Evolutionary conservation across 2,888 invertebrate genomes (phyloP).

Genomic region (Endomychus coccineus): DNA sequence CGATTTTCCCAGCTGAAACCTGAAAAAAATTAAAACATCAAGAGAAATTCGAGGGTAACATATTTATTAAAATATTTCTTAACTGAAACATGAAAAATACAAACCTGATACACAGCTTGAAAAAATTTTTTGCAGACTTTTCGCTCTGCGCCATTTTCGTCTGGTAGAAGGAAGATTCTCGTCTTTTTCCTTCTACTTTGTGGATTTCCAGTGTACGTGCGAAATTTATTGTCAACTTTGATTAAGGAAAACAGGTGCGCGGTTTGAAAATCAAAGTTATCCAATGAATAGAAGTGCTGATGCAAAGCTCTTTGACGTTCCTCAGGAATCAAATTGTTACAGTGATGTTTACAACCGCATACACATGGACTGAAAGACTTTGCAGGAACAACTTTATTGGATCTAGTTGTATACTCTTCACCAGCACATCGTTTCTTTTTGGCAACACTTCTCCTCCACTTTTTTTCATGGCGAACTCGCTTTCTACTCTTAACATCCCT

Average conservation of each 20-base stretch:
- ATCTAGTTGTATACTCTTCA: conserved; percentile 4
- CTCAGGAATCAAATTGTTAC: conserved; percentile 2
- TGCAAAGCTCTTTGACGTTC: conserved; percentile 3
- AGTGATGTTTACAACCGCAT: conserved; percentile 3
- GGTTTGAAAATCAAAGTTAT: conserved; percentile 1
- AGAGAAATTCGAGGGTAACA: too few relatives aligned
- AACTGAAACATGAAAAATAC: too few relatives aligned
- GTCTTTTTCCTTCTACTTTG: conserved; percentile 3
- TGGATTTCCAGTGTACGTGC: conserved; percentile 5
- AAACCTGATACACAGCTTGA: conserved; percentile 1
- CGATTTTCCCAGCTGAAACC: too few relatives aligned
- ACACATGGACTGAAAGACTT: conserved; percentile 3
- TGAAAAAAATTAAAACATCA: too few relatives aligned
- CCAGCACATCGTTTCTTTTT: conserved; percentile 7
- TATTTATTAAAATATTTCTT: too few relatives aligned
- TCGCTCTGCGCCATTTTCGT: conserved; percentile 9
- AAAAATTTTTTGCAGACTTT: conserved; percentile 8
- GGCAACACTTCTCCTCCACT: conserved; percentile 3
- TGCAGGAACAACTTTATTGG: conserved; percentile 2
- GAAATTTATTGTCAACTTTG: background rate
- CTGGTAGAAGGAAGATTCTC: conserved; percentile 8
- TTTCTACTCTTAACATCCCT: background rate
- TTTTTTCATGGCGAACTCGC: conserved; percentile 4
- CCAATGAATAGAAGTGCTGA: background rate
- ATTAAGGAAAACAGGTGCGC: background rate